Percentiles rank a stretch among this genome's conserved stretches.
Conservation (phyloP, 1,140 invertebrate species). For the Drosophila rhopaloa region DNA sequence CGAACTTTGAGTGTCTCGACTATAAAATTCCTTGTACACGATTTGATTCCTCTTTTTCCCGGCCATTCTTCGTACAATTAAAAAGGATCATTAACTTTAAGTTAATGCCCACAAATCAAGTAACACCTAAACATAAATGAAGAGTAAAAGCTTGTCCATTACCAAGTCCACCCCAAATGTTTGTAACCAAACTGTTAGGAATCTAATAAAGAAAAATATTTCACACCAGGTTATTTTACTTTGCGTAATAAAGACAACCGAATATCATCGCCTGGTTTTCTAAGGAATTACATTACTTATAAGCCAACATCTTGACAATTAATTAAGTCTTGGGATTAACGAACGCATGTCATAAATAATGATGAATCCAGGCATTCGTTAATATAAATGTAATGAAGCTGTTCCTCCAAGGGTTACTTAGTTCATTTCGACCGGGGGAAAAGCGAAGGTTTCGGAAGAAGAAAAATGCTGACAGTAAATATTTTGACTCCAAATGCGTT, state of each 20-base stretch:
- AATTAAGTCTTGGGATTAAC: constrained; percentile 53
- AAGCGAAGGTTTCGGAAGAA: constrained; percentile 41
- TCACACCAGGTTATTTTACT: constrained; percentile 11
- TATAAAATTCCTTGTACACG: constrained; percentile 15
- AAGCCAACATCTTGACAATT: constrained; percentile 46
- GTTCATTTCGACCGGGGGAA: constrained; percentile 6
- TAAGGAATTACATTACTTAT: constrained; percentile 21
- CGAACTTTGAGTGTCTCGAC: constrained; percentile 12
- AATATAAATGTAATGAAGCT: constrained; percentile 63
- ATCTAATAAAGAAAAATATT: constrained; percentile 31
- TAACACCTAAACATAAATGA: constrained; percentile 2
- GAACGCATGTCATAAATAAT: constrained; percentile 63
- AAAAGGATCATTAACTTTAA: background rate
- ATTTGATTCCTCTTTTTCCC: constrained; percentile 1
- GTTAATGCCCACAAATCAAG: constrained; percentile 1
- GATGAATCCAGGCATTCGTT: constrained; percentile 50
- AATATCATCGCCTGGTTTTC: constrained; percentile 7
- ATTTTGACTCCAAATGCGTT: constrained; percentile 73
- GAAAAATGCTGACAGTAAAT: constrained; percentile 81
- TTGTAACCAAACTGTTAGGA: constrained; percentile 6
- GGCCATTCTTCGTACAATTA: background rate
- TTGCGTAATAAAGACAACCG: constrained; percentile 2
- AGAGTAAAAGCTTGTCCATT: background rate
- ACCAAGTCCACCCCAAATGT: background rate
- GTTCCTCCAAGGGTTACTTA: constrained; percentile 40